Evolutionary conservation across 2,113 vertebrate species (phyloP).

Genomic region (Oncorhynchus kisutch): DNA sequence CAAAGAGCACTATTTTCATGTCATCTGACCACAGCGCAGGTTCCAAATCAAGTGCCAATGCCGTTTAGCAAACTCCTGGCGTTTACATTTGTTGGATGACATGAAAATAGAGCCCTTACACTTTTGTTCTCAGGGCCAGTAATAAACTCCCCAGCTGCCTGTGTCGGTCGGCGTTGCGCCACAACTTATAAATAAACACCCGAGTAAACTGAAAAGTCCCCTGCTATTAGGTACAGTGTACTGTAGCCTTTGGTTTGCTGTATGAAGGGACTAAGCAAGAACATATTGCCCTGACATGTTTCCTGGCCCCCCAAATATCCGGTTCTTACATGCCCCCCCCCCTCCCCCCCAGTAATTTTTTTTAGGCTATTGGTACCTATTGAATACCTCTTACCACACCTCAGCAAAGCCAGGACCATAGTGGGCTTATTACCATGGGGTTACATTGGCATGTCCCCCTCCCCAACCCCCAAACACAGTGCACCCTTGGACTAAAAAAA

Average conservation of each 20-base stretch:
- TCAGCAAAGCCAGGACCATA: too few relatives aligned
- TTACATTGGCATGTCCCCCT: conserved; percentile 9
- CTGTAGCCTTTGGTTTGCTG: not conserved
- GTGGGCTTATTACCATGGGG: not conserved
- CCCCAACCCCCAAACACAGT: not conserved
- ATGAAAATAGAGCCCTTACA: not conserved
- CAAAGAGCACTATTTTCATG: too few relatives aligned
- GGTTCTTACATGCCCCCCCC: not conserved
- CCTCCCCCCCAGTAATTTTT: too few relatives aligned
- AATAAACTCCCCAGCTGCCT: conserved; percentile 40
- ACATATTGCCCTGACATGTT: conserved; percentile 1
- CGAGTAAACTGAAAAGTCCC: conserved; percentile 32
- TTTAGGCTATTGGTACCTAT: conserved; percentile 2
- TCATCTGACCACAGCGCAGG: too few relatives aligned
- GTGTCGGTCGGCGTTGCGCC: conserved; percentile 19
- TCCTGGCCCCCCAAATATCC: not conserved
- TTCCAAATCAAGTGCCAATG: too few relatives aligned
- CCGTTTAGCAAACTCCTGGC: too few relatives aligned
- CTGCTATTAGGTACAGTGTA: not conserved
- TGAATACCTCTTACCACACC: conserved; percentile 10
- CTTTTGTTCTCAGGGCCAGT: conserved; percentile 7
- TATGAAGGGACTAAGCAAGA: not conserved
- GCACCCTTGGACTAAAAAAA: not conserved
- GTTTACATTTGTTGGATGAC: not conserved
- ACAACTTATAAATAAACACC: conserved; percentile 57